These are phyloP conservation scores for Dexiosoma caninum DNA, from an alignment of 2,888 invertebrate genomes.

Conservation along the genomic window DNA sequence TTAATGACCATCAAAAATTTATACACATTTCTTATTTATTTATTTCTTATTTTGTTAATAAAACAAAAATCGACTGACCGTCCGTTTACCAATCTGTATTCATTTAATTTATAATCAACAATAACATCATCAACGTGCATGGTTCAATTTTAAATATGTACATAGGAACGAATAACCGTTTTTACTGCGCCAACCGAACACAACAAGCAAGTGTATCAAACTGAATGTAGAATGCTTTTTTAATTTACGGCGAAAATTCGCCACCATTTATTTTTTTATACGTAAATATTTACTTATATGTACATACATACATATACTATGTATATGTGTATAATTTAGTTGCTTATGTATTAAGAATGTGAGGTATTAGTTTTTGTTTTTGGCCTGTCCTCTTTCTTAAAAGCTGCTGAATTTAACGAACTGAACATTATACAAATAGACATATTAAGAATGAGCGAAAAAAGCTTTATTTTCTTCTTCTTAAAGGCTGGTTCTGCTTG, in stretches of 20 bases:
- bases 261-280: constrained; percentile 12
- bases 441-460: neutral
- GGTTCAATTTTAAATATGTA: constrained; percentile 11
- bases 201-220: constrained; percentile 56
- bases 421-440: neutral
- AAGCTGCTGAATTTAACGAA: constrained; percentile 23
- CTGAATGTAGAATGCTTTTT: constrained; percentile 31
- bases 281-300: no score
- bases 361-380: constrained; percentile 9
- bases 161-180: constrained; percentile 4
- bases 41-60: no score
- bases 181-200: constrained; percentile 18
- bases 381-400: constrained; percentile 4
- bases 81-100: neutral
- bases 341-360: no score
- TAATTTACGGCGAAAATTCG: constrained; percentile 35
- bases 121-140: neutral
- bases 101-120: constrained; percentile 19
- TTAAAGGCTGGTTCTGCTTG: neutral
- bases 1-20: neutral
- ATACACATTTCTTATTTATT: neutral
- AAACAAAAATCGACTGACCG: constrained; percentile 1
- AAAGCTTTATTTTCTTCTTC: constrained; percentile 12
- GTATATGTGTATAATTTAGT: no score
- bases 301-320: no score